These are phyloP conservation scores for Drosophila biarmipes DNA, from an alignment of 1,140 invertebrate genomes.

Conservation along the genomic window DNA sequence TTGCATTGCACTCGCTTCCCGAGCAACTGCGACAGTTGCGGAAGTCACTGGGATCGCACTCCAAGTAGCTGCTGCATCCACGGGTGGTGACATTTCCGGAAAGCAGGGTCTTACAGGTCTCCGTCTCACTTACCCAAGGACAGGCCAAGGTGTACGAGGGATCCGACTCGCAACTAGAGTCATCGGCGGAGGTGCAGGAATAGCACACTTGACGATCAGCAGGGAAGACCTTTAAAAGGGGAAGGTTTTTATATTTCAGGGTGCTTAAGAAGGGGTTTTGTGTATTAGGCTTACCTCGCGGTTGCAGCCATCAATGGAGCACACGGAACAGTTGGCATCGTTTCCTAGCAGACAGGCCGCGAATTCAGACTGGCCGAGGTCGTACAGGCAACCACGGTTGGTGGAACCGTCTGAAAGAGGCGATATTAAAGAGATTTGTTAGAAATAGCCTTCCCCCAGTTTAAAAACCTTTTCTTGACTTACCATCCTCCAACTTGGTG, in stretches of 20 bases:
- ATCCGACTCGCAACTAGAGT: conserved; percentile 60
- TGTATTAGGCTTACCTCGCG: conserved; percentile 45
- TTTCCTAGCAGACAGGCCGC: conserved; percentile 65
- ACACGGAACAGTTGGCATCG: conserved; percentile 57
- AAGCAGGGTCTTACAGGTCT: conserved; percentile 61
- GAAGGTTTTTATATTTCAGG: neutral
- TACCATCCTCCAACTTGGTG: conserved; percentile 48
- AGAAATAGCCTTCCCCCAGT: too few species aligned
- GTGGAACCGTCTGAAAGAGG: conserved; percentile 66
- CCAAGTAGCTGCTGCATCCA: conserved; percentile 65
- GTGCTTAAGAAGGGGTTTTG: neutral
- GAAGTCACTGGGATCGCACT: conserved; percentile 59
- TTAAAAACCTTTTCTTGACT: too few species aligned
- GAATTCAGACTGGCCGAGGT: conserved; percentile 56
- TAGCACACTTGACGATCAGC: conserved; percentile 71
- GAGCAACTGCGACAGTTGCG: conserved; percentile 67
- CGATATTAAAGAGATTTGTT: neutral
- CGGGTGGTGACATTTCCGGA: conserved; percentile 62
- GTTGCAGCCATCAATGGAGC: conserved; percentile 68
- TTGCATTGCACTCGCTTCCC: conserved; percentile 68
- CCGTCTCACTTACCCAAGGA: conserved; percentile 52
- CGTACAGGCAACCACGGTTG: conserved; percentile 66
- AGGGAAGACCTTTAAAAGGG: conserved; percentile 58
- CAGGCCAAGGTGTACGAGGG: conserved; percentile 48
- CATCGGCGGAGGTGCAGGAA: conserved; percentile 68